Evolutionary conservation across 1,140 invertebrate species (phyloP).

Genomic region (Uloborus diversus): DNA sequence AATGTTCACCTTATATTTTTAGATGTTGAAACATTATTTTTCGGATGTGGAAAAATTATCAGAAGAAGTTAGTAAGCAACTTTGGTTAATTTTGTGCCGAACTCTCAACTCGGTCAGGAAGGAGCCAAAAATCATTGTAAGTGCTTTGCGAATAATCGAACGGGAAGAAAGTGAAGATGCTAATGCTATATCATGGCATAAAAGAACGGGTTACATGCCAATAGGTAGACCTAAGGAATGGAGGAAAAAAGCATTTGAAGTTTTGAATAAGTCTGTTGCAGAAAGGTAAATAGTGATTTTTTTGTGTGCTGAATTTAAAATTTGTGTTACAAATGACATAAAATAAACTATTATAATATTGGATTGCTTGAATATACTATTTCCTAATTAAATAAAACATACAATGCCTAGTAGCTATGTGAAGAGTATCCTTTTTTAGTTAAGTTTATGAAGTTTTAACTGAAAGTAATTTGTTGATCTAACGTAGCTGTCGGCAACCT

Average conservation of each 20-base stretch:
- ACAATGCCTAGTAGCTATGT: no score
- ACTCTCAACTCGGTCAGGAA: conserved; percentile 93
- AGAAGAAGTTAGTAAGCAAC: conserved; percentile 84
- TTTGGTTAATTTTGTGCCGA: conserved; percentile 86
- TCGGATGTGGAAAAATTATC: conserved; percentile 93
- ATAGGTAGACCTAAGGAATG: conserved; percentile 93
- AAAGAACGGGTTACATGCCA: conserved; percentile 87
- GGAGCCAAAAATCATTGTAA: conserved; percentile 92
- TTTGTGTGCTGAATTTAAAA: no score
- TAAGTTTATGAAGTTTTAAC: no score
- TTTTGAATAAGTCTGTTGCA: conserved; percentile 83
- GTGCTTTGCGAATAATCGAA: conserved; percentile 94
- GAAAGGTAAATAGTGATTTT: conserved; percentile 85
- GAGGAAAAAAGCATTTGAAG: conserved; percentile 83
- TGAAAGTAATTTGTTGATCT: no score
- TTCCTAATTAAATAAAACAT: no score
- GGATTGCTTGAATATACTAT: no score
- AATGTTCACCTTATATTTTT: no score
- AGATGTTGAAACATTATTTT: conserved; percentile 90
- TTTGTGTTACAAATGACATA: no score
- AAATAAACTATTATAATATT: no score
- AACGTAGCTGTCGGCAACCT: no score
- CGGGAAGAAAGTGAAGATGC: conserved; percentile 92
- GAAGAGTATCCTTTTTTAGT: no score
- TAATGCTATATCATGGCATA: conserved; percentile 79